phyloP scores from a whole-genome alignment of 2,113 vertebrate genomes.

The Misgurnus mizolepis region DNA sequence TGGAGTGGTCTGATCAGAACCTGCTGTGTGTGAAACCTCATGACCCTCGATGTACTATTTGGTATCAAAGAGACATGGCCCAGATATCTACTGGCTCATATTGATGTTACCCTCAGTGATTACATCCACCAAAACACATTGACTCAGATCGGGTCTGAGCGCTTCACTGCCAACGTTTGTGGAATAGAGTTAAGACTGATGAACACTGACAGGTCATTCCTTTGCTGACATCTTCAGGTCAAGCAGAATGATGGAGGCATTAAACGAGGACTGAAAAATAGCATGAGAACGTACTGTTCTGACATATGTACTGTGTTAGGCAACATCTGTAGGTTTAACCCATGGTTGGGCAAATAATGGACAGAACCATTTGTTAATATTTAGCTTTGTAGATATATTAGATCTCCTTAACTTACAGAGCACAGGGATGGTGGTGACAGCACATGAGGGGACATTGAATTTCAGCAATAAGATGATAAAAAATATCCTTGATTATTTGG shows the following conservation, averaged over 20 bases:
- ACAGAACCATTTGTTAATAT: no score
- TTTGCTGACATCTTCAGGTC: not conserved
- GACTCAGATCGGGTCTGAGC: not conserved
- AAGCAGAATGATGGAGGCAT: not conserved
- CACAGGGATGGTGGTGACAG: not conserved
- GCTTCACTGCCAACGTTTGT: not conserved
- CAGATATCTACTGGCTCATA: not conserved
- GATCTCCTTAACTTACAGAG: not conserved
- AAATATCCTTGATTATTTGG: no score
- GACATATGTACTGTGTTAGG: no score
- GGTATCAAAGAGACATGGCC: not conserved
- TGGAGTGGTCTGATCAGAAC: not conserved
- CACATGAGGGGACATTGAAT: no score
- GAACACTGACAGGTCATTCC: not conserved
- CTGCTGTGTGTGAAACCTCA: not conserved
- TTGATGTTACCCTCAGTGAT: not conserved
- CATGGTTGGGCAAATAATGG: no score
- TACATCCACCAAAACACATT: not conserved
- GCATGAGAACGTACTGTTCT: not conserved
- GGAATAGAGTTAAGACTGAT: not conserved
- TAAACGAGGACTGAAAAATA: not conserved
- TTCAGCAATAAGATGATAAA: no score
- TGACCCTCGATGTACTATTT: constrained; percentile 7
- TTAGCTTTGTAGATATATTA: not conserved
- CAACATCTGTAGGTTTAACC: no score